Percentiles rank a stretch among this genome's conserved stretches.
Conservation (phyloP, 1,140 invertebrate species). For the Heliconius hewitsoni region DNA sequence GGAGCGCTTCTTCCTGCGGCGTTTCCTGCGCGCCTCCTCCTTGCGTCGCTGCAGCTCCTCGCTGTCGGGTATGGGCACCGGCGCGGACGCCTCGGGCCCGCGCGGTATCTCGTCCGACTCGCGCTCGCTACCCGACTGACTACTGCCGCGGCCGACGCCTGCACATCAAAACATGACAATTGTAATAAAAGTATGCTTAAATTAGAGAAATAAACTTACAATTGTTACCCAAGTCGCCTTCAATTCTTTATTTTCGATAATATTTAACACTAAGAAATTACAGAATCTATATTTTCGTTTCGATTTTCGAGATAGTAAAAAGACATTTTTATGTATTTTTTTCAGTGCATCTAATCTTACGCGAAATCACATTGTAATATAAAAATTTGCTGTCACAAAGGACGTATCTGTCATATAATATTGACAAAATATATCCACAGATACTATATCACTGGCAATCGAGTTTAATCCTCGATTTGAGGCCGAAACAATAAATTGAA, state of each 20-base stretch:
- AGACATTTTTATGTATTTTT: constrained; percentile 15
- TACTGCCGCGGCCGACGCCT: constrained; percentile 80
- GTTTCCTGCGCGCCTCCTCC: constrained; percentile 92
- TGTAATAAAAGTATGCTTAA: background rate
- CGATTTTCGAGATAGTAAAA: background rate
- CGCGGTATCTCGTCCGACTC: constrained; percentile 66
- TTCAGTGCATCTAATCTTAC: constrained; percentile 14
- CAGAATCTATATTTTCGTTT: background rate
- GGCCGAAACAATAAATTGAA: constrained; percentile 36
- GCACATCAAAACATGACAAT: constrained; percentile 27
- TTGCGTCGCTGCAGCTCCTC: constrained; percentile 87
- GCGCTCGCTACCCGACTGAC: constrained; percentile 80
- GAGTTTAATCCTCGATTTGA: constrained; percentile 31
- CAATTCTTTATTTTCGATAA: constrained; percentile 3
- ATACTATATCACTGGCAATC: constrained; percentile 25
- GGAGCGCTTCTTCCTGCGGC: constrained; percentile 93
- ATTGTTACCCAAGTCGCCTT: background rate
- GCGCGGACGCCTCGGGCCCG: constrained; percentile 70
- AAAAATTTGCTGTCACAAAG: constrained; percentile 20
- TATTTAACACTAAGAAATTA: constrained; percentile 4
- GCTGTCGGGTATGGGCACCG: constrained; percentile 80
- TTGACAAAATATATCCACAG: constrained; percentile 29
- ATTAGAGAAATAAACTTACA: background rate
- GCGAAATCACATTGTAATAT: constrained; percentile 15
- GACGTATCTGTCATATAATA: constrained; percentile 26